These are phyloP conservation scores for Petrocephalus schoutedeni DNA, from an alignment of 2,797 vertebrate genomes.

Conservation along the genomic window DNA sequence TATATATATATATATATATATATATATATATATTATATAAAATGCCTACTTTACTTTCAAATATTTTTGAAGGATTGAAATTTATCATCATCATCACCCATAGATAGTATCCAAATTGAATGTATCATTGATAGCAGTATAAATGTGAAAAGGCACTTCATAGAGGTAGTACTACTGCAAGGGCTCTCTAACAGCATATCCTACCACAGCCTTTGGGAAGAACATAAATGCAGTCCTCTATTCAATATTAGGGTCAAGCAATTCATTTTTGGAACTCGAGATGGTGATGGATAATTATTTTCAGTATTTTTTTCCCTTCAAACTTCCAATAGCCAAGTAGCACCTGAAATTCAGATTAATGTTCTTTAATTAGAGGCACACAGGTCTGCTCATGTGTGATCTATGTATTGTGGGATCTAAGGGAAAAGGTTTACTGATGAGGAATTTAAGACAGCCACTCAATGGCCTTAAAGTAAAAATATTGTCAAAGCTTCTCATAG, in stretches of 20 bases:
- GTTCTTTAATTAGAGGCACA: slow-evolving; percentile 20
- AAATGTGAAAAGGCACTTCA: neutral
- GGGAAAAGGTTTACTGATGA: slow-evolving; percentile 46
- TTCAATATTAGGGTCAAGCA: slow-evolving; percentile 21
- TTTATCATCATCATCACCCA: neutral
- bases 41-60: neutral
- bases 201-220: slow-evolving; percentile 10
- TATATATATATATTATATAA: no score
- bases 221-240: neutral
- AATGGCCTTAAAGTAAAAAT: slow-evolving; percentile 40
- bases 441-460: slow-evolving; percentile 47
- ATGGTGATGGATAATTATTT: neutral
- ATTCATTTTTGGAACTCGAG: neutral
- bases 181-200: slow-evolving; percentile 22
- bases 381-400: slow-evolving; percentile 33
- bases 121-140: neutral
- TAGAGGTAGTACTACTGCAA: neutral
- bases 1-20: no score
- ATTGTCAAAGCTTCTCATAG: slow-evolving; percentile 39
- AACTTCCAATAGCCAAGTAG: slow-evolving; percentile 22
- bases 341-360: slow-evolving; percentile 50
- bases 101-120: neutral
- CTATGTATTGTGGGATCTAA: slow-evolving; percentile 40
- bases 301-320: neutral
- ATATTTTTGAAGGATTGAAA: neutral